Evolutionary conservation across 2,113 vertebrate genomes (phyloP).

Genomic region (Erythrolamprus reginae): DNA sequence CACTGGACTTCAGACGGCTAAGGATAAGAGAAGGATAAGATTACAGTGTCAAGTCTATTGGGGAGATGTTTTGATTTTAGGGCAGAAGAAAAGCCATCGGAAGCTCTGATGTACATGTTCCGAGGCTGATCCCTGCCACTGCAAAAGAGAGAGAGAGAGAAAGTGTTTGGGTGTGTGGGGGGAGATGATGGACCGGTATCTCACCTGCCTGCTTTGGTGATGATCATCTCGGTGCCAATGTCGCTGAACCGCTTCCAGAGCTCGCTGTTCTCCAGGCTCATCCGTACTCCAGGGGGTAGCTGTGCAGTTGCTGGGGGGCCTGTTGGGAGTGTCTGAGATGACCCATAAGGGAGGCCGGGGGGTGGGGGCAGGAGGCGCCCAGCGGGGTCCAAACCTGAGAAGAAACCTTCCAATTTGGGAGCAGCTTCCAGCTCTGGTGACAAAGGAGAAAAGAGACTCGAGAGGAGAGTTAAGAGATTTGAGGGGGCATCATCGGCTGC

Average conservation of each 20-base stretch:
- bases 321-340: slow-evolving; percentile 43
- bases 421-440: slow-evolving; percentile 70
- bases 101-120: neutral
- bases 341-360: slow-evolving; percentile 54
- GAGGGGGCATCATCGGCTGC: neutral
- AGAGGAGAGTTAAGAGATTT: neutral
- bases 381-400: slow-evolving; percentile 68
- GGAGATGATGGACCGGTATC: slow-evolving; percentile 11
- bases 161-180: no score
- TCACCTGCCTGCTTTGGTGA: slow-evolving; percentile 91
- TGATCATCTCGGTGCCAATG: slow-evolving; percentile 89
- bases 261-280: slow-evolving; percentile 83
- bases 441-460: neutral
- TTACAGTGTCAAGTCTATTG: neutral
- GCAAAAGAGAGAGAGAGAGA: neutral
- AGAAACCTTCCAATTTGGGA: slow-evolving; percentile 68
- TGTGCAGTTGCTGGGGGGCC: slow-evolving; percentile 56
- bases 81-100: neutral
- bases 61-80: neutral
- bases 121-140: no score
- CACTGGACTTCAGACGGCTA: neutral
- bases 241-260: slow-evolving; percentile 88
- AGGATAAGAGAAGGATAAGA: neutral
- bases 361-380: slow-evolving; percentile 60
- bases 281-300: slow-evolving; percentile 69